Conservation (phyloP, 2,888 invertebrate genomes). For the Odontomyia ornata region DNA sequence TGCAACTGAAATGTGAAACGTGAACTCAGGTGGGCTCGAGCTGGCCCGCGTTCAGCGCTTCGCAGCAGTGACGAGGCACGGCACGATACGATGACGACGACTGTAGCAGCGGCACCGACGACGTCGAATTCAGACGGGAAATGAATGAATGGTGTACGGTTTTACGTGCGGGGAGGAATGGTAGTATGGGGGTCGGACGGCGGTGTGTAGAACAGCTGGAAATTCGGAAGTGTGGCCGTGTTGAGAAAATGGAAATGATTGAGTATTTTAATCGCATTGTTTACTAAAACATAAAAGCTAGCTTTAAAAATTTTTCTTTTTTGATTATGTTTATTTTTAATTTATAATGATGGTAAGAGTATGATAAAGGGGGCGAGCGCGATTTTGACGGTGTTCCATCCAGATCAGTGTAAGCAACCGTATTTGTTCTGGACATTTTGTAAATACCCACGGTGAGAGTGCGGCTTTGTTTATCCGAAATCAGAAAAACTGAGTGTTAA, state of each 20-base stretch:
- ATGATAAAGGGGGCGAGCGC: too few species aligned
- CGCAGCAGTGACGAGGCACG: not conserved
- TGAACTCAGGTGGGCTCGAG: constrained; percentile 39
- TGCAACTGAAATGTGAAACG: constrained; percentile 31
- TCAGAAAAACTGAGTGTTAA: too few species aligned
- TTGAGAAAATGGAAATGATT: not conserved
- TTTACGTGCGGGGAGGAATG: constrained; percentile 4
- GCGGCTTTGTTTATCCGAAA: too few species aligned
- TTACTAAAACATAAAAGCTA: too few species aligned
- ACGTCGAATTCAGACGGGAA: not conserved
- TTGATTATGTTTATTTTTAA: too few species aligned
- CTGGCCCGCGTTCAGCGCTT: not conserved
- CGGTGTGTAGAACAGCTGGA: constrained; percentile 2
- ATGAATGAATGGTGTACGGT: constrained; percentile 44
- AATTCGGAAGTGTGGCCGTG: constrained; percentile 16
- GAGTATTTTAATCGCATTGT: too few species aligned
- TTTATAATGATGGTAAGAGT: too few species aligned
- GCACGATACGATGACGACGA: not conserved
- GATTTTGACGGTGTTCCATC: too few species aligned
- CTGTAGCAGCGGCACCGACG: not conserved
- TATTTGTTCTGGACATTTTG: too few species aligned
- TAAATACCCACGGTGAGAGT: too few species aligned
- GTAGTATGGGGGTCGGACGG: constrained; percentile 6
- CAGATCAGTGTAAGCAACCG: too few species aligned
- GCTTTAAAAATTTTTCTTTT: too few species aligned